A percentile compares a stretch with the other conserved stretches of the same genome.
Evolutionary conservation across 2,113 vertebrate genomes (phyloP).

Genomic region (Pseudorectes ferrugineus): DNA sequence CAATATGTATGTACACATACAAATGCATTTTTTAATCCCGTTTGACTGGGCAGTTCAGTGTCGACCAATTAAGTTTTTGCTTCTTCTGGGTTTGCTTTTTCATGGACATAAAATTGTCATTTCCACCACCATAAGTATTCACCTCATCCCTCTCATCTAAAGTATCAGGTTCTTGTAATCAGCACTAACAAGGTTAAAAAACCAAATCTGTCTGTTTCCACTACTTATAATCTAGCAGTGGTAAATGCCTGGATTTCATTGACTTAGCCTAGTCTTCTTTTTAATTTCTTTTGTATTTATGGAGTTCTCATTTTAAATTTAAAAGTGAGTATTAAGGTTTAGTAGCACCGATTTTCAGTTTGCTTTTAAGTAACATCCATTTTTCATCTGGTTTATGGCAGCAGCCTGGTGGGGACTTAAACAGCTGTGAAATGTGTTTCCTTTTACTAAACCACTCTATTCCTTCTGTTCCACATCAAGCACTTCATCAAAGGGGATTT

Average conservation of each 20-base stretch:
- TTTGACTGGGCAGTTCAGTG: neutral
- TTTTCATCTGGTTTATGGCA: neutral
- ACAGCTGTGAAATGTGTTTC: neutral
- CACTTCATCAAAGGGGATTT: neutral
- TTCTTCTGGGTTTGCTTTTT: neutral
- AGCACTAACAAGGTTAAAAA: neutral
- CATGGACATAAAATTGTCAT: neutral
- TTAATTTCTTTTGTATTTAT: neutral
- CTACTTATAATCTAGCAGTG: neutral
- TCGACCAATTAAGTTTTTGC: neutral
- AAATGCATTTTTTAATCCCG: neutral
- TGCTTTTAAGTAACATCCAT: neutral
- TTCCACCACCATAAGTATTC: neutral
- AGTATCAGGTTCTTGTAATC: neutral
- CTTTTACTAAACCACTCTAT: neutral
- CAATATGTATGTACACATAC: neutral
- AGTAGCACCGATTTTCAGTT: neutral
- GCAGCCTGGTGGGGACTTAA: neutral
- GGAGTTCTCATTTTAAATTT: neutral
- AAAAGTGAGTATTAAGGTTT: neutral
- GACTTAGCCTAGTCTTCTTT: neutral
- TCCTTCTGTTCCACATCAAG: neutral
- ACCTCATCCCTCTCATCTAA: accelerated
- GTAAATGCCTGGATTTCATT: neutral
- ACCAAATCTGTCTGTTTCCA: neutral